Evolutionary conservation across 2,797 vertebrate genomes (phyloP), one percentile per base, ranked within the genome.

Genomic region (Esox masquinongy): DNA sequence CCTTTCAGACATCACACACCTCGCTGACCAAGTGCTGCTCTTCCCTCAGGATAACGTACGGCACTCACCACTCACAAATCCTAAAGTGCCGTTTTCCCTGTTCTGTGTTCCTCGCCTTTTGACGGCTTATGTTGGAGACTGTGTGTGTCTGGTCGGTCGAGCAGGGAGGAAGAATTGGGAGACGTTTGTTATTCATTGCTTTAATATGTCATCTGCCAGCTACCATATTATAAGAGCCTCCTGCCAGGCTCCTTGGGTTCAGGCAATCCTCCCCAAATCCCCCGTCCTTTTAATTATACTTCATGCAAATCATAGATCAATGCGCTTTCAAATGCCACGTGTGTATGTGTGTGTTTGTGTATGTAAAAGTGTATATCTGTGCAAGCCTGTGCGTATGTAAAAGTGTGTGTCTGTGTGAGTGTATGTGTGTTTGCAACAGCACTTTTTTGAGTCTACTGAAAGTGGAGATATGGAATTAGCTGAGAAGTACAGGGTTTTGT

Each of bases 241-340:
- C 84, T 85, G 79, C 75, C 3, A 73, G 6, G 75, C 64, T 43
- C 71, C 79, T 86, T 86, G 85, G 74, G 72, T 79, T 84, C 70
- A 83, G 76, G 84, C 53, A 47, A 68, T 19, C 70, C 79, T 76
- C 79, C 79, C 84, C 82, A 89, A 89, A 90, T 90, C 87, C 86
- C 73, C 77, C 70, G 79, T 76, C 85, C 79, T 85, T 79, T 84
- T 91, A 91, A 74, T 74, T 67, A 90, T 77, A 77, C 82, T 82
- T 87, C 89, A 86, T 89, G 91, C 87, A 89, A 90, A 90, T 88
- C 85, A 84, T 83, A 85, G 77, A 88, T 88, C 84, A 83, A 79
- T 63, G 67, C 17, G 74, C 82, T 82, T 69, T 63, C 76, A 75
- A 82, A 85, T 80, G 78, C 85, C 85, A 82, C 66, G 24, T 36